Base-by-base conservation (phyloP, 2,888 invertebrate species). In the Leptothorax acervorum region DNA sequence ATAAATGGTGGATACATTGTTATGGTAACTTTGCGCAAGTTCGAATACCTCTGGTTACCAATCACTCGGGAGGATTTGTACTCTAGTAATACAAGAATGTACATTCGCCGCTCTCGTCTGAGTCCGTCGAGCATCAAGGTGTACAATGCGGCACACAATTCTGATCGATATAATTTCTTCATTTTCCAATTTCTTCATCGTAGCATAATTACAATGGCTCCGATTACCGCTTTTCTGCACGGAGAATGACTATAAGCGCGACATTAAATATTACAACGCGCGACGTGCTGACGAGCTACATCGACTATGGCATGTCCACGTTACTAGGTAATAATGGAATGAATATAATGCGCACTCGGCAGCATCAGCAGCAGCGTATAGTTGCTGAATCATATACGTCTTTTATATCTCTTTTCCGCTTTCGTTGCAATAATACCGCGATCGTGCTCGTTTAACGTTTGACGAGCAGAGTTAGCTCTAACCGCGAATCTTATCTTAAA, bases 291-390 rank as follows among this genome's bases (percentile, higher is more conserved):
- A 78, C 45, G 71, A 84, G 18, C 71, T 51, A 48, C 31, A 65
- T 45, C 82, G 63, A 70, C 84, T 45, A 65, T 84, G 63, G 60
- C 63, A 87, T 84, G 81, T 84, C 83, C 78, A 66, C 79, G 31
- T 57, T 71, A 84, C 82, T 89, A 86, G 83, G 84, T 86, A 85
- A 86, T 88, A 89, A 86, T 90, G 90, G 88, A 91, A 90, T 90
- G 88, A 89, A 89, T 87, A 89, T 75, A 83, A 87, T 66, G 78
- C 86, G 78, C 83, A 85, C 62, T 18, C 12, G 74, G 62, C 79
- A 73, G 60, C 71, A 45, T 62, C 31, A 76, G 23, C 57, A 57
- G 31, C 45, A 68, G 48, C 23, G 23, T 39, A 51, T 39, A 51
- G 18, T 51, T 62, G 45, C 60, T 79, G 12, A 60, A 81, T 81